Evolutionary conservation across 1,140 invertebrate genomes (phyloP), one percentile per base, ranked within the genome.

Genomic region (Philaenus spumarius): DNA sequence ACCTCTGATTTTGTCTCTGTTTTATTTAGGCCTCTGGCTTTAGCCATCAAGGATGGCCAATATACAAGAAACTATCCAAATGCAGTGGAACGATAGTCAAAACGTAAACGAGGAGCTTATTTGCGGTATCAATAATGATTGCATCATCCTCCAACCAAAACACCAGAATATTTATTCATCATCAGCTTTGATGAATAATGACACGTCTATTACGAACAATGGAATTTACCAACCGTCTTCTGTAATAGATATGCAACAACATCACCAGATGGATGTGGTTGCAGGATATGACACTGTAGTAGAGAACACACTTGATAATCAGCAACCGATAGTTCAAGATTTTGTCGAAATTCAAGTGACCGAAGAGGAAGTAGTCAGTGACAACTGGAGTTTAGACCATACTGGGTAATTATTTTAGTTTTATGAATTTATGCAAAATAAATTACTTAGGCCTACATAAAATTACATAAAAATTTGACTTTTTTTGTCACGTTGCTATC

Each of bases 291-390:
- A 22, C 37, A 30, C 30, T 53, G 30, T 11, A 37, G 30, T 6
- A 14, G 35, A 19, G 11, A 9, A 46, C 6, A 9, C 6, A 20
- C 43, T 3, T 46, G 17, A 15, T 12, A 17, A 15, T 53, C 48
- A 3, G 24, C 37, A 30, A 30, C 26, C 39, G 14, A 30, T 48
- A 11, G 56, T 58, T 24, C 56, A 58, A 30, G 62, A 65, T n/a
- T 67, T 59, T 50, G 62, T 66, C 19, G 67, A 68, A 52, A 64
- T 68, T 19, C 65, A 68, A 58, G 65, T 67, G 22, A 64, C 64
- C 19, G 67, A 67, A 45, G 67, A 67, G 46, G 65, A 68, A 59
- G 67, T 67, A 23, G 62, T 66, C 15, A 58, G 62, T 19, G 67
- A 62, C n/a, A 56, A 59, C 35, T 62, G 62, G 60, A 23, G 58